These are phyloP conservation scores for Pseudorhombus dupliciocellatus DNA, from an alignment of 2,113 vertebrate species.

Conservation along the genomic window DNA sequence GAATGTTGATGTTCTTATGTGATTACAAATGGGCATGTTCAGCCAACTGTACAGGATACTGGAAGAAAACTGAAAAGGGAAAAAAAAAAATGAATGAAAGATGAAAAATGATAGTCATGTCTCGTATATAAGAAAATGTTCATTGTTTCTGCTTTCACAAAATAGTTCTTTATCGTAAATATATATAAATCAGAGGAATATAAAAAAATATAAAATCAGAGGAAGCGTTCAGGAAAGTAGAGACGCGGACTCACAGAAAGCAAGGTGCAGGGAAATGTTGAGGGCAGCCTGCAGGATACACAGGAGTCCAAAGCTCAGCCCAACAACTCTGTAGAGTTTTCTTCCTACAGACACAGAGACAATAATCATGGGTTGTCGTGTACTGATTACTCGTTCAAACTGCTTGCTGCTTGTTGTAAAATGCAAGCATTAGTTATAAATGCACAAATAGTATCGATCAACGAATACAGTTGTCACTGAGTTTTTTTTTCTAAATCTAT, in stretches of 20 bases:
- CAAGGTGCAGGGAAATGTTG: constrained; percentile 53
- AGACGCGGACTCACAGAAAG: constrained; percentile 29
- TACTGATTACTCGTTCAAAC: not conserved
- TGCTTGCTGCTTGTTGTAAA: not conserved
- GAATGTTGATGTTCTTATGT: not conserved
- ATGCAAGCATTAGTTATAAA: not conserved
- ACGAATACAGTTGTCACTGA: no score
- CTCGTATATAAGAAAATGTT: no score
- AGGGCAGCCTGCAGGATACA: constrained; percentile 57
- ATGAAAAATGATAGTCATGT: no score
- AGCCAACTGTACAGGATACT: not conserved
- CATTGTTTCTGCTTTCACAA: no score
- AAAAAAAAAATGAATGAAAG: no score
- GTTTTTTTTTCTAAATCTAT: no score
- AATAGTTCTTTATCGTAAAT: not conserved
- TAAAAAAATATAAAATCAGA: not conserved
- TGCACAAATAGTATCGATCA: no score
- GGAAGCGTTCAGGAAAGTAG: not conserved
- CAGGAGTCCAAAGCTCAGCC: constrained; percentile 55
- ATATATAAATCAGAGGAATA: not conserved
- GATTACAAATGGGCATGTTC: not conserved
- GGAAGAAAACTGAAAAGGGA: no score
- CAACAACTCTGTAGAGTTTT: constrained; percentile 25
- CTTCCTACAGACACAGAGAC: constrained; percentile 12
- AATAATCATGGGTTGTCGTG: not conserved